phyloP scores from a whole-genome alignment of 2,797 vertebrate species.

The Paguma larvata region DNA sequence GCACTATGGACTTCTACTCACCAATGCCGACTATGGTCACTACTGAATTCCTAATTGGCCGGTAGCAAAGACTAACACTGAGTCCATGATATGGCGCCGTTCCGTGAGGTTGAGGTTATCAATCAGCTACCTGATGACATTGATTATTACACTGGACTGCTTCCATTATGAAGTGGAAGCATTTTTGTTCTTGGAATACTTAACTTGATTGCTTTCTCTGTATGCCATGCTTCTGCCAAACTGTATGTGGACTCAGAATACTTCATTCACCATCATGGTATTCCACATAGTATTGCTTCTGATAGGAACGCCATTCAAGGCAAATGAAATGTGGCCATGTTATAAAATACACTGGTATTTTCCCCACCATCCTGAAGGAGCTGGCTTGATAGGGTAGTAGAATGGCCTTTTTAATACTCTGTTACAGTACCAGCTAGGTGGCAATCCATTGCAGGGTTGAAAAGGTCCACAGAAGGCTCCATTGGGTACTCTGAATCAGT shows the following conservation, averaged over 20 bases:
- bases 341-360: not conserved
- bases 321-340: not conserved
- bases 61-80: not conserved
- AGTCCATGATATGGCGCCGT: not conserved
- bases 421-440: not conserved
- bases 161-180: not conserved
- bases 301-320: not conserved
- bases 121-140: not conserved
- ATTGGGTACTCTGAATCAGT: not conserved
- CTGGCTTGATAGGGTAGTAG: not conserved
- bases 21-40: not conserved
- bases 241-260: not conserved
- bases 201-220: not conserved
- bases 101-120: not conserved
- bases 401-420: not conserved
- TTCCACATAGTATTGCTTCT: not conserved
- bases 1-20: not conserved
- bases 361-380: not conserved
- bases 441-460: not conserved
- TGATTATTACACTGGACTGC: not conserved
- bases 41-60: not conserved
- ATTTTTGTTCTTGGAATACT: not conserved
- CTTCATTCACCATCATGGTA: not conserved
- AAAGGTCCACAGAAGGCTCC: not conserved
- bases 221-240: not conserved